Evolutionary conservation across 1,140 invertebrate species (phyloP).

Genomic region (Ceratitis capitata): DNA sequence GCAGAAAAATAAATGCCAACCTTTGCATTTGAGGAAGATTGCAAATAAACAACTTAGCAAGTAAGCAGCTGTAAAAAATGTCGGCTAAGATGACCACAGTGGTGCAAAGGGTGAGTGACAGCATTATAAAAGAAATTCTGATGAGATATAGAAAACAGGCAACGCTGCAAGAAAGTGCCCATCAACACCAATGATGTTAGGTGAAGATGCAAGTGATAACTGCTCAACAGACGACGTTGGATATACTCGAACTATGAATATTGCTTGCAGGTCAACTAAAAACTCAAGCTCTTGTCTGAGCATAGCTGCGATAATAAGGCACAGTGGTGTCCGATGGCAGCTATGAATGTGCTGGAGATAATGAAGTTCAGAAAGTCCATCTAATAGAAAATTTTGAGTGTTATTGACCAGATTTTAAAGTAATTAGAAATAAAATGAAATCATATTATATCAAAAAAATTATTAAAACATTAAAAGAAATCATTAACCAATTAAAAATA

Average conservation of each 20-base stretch:
- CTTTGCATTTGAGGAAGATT: conserved; percentile 29
- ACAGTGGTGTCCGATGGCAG: not conserved
- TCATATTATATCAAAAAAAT: too few species aligned
- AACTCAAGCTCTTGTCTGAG: not conserved
- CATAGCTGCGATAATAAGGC: not conserved
- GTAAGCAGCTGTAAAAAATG: conserved; percentile 4
- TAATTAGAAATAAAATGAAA: too few species aligned
- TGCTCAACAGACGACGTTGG: not conserved
- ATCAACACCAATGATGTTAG: not conserved
- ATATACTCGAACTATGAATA: not conserved
- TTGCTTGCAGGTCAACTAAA: not conserved
- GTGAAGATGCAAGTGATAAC: conserved; percentile 36
- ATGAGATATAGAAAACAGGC: conserved; percentile 4
- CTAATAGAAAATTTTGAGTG: too few species aligned
- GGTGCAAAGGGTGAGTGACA: not conserved
- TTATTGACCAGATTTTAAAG: too few species aligned
- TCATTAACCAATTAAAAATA: too few species aligned
- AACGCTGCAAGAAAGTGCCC: conserved; percentile 14
- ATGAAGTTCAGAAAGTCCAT: too few species aligned
- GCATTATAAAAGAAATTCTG: not conserved
- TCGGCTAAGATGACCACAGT: not conserved
- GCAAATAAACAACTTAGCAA: conserved; percentile 25
- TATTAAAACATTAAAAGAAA: too few species aligned
- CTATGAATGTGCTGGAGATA: too few species aligned
- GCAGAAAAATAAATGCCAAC: not conserved